Evolutionary conservation across 2,888 invertebrate genomes (phyloP), one percentile per base, ranked within the genome.

Genomic region (Deilephila porcellus): DNA sequence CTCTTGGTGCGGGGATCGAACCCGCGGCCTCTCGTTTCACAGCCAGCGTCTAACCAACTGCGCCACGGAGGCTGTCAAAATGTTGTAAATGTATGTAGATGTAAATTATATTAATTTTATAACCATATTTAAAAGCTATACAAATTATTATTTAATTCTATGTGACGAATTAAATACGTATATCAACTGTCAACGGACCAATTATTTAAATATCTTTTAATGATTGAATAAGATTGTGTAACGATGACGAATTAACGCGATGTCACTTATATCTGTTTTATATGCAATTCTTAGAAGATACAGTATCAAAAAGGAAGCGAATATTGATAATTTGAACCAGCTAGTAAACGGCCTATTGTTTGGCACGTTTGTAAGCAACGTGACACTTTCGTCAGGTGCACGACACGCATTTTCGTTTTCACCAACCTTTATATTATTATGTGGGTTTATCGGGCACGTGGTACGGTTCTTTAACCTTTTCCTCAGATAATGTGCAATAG

Each of bases 291-390:
- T 67, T 7, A 45, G 67, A 45, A 64, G n/a, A n/a, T 63, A n/a
- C n/a, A n/a, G 20, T 67, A 67, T 67, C 45, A 67, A 37, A 34
- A 63, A 63, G 7, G 63, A 2, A n/a, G 32, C 25, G 20, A 52
- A 72, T 72, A 56, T 72, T 64, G 32, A 34, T 53, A 63, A 63
- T 71, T 63, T 74, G 72, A 72, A 67, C n/a, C 56, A 74, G 70
- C 67, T 71, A 71, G 74, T 76, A 74, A 60, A 62, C 75, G 70
- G 74, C 70, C 73, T 71, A 71, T 75, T 76, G 75, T 77, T 53
- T 70, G 73, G 80, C 85, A 85, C 85, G 84, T 85, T 81, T 75
- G 34, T 34, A 45, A 0, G 20, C 76, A 83, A 85, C 85, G 85
- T 85, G 85, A 83, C 60, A 29, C 60, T 75, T 74, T 72, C 60